A percentile compares a stretch with the other conserved stretches of the same genome.
Evolutionary conservation across 2,888 invertebrate species (phyloP).

Genomic region (Tolmerus cingulatus): DNA sequence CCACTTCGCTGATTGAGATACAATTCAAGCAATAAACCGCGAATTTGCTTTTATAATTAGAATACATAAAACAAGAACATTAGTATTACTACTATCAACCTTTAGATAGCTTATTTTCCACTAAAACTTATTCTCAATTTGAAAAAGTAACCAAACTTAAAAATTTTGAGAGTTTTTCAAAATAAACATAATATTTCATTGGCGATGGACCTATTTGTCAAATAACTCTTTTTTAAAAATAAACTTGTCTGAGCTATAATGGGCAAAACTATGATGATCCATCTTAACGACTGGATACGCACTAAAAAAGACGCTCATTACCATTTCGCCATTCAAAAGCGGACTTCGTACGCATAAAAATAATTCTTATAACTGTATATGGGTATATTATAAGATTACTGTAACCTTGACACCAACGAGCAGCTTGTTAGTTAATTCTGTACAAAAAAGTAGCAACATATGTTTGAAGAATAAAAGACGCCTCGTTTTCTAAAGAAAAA

Average conservation of each 20-base stretch:
- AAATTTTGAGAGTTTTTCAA: background rate
- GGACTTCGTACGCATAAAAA: background rate
- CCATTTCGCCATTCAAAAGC: background rate
- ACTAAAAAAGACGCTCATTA: background rate
- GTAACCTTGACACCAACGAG: background rate
- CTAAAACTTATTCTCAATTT: no score
- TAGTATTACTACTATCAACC: no score
- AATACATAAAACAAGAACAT: no score
- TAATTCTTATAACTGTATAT: slow-evolving; percentile 11
- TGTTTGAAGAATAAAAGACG: background rate
- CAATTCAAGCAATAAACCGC: background rate
- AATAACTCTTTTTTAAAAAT: background rate
- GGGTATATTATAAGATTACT: background rate
- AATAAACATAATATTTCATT: background rate
- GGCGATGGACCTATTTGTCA: background rate
- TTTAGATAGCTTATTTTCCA: no score
- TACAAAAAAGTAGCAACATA: background rate
- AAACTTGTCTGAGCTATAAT: background rate
- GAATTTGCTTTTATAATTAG: no score
- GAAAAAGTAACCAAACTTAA: background rate
- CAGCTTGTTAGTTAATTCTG: background rate
- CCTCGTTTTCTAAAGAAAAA: background rate
- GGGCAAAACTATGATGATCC: background rate
- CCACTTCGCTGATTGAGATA: background rate
- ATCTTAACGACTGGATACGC: background rate